Percentiles rank a stretch among this genome's conserved stretches.
These are phyloP conservation scores for Colletes collaris DNA, from an alignment of 2,888 invertebrate species.

Conservation along the genomic window DNA sequence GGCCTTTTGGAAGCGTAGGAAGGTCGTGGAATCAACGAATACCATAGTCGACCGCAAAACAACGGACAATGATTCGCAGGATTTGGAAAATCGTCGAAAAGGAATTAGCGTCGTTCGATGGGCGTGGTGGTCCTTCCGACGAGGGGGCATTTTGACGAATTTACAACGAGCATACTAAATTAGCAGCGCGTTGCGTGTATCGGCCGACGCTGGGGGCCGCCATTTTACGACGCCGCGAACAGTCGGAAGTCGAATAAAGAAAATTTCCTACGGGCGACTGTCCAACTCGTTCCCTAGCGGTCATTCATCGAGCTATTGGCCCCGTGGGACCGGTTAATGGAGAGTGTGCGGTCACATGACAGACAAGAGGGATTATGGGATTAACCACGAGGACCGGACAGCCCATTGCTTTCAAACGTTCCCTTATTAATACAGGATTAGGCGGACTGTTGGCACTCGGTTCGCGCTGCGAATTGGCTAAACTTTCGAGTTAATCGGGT, in stretches of 20 bases:
- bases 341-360: conserved; percentile 31
- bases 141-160: conserved; percentile 24
- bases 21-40: neutral
- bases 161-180: conserved; percentile 29
- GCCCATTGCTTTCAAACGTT: neutral
- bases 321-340: conserved; percentile 49
- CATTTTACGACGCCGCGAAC: neutral
- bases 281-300: conserved; percentile 13
- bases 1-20: no score
- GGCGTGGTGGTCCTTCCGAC: conserved; percentile 7
- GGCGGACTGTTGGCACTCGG: conserved; percentile 72
- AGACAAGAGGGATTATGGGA: conserved; percentile 57
- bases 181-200: neutral
- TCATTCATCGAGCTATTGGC: neutral
- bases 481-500: conserved; percentile 63
- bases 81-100: conserved; percentile 19
- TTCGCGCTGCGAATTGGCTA: conserved; percentile 65
- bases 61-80: neutral
- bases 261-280: neutral
- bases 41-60: neutral
- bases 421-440: conserved; percentile 54
- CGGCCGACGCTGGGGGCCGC: no score
- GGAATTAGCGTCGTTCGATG: conserved; percentile 11
- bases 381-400: conserved; percentile 44
- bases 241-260: neutral